These are phyloP conservation scores for Gymnopithys bicolor DNA, from an alignment of 2,797 vertebrate species.

Conservation along the genomic window DNA sequence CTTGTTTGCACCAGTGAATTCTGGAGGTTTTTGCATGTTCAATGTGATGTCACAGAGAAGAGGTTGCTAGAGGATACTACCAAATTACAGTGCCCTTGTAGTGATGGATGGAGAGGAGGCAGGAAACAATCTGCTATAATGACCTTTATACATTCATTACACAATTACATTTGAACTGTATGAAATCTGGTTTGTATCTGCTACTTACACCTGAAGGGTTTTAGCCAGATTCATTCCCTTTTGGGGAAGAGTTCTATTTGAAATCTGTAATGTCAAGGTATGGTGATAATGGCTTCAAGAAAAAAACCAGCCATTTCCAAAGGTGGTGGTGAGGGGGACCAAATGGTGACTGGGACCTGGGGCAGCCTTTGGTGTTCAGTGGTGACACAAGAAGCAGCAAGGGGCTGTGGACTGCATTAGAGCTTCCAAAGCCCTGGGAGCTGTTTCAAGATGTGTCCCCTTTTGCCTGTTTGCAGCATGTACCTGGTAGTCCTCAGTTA, in stretches of 20 bases:
- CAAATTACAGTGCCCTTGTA: neutral
- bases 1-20: neutral
- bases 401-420: accelerated
- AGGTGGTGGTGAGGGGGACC: neutral
- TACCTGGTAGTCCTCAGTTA: neutral
- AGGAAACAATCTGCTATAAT: neutral
- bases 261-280: neutral
- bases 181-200: neutral
- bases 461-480: accelerated
- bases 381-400: neutral
- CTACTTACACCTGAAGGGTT: neutral
- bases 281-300: neutral
- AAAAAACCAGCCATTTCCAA: neutral
- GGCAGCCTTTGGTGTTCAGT: neutral
- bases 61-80: neutral
- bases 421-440: neutral
- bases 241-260: neutral
- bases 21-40: neutral
- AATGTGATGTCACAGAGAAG: neutral
- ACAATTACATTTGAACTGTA: neutral
- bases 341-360: neutral
- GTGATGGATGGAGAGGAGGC: neutral
- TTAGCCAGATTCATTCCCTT: neutral
- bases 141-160: neutral
- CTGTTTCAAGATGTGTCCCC: neutral